These are phyloP conservation scores for Blastobasis lacticolella DNA, from an alignment of 2,888 invertebrate genomes.

Conservation along the genomic window DNA sequence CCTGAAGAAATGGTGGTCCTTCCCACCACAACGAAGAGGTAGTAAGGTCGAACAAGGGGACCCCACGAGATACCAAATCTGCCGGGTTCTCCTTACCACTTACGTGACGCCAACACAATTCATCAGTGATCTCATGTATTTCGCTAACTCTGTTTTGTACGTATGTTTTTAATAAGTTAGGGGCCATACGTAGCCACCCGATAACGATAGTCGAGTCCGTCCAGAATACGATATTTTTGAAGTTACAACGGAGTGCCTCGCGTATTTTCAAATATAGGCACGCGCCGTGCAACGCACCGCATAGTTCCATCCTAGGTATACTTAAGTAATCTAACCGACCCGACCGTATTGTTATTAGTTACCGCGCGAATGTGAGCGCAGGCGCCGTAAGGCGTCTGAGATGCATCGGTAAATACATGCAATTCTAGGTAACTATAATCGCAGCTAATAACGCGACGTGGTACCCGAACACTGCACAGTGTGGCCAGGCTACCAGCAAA, in stretches of 20 bases:
- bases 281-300: slow-evolving; percentile 15
- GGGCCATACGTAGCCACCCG: slow-evolving; percentile 7
- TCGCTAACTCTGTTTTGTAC: slow-evolving; percentile 7
- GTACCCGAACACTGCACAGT: slow-evolving; percentile 2
- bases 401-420: slow-evolving; percentile 17
- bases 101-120: neutral
- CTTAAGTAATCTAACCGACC: slow-evolving; percentile 9
- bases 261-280: slow-evolving; percentile 8
- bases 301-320: slow-evolving; percentile 17
- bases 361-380: slow-evolving; percentile 15
- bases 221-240: slow-evolving; percentile 5
- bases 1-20: too few species aligned
- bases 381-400: slow-evolving; percentile 12
- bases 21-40: too few species aligned
- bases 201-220: slow-evolving; percentile 11
- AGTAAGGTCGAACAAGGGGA: too few species aligned
- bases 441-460: slow-evolving; percentile 8
- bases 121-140: neutral
- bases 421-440: slow-evolving; percentile 6
- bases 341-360: neutral
- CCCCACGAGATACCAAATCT: too few species aligned
- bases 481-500: neutral
- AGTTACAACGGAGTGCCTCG: slow-evolving; percentile 2
- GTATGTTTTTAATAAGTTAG: slow-evolving; percentile 8
- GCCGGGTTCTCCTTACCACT: too few species aligned